phyloP scores from a whole-genome alignment of 2,113 vertebrate species.

The Ammodramus savannarum region DNA sequence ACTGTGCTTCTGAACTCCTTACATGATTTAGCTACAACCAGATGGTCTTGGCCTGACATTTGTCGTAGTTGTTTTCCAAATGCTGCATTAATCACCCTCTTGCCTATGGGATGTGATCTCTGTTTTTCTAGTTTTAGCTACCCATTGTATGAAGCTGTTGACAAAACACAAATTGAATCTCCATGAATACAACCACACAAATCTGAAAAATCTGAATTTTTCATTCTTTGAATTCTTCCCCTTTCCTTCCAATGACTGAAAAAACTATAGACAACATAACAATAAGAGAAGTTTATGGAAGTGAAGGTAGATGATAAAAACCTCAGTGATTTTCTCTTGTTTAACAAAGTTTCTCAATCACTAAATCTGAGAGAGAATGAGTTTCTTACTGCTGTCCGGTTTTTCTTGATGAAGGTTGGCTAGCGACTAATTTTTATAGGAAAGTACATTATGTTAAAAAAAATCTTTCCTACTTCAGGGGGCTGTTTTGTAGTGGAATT shows the following conservation, averaged over 20 bases:
- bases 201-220: not conserved
- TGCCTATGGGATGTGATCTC: not conserved
- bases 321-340: not conserved
- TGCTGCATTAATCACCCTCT: not conserved
- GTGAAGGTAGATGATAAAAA: not conserved
- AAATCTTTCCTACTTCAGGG: not conserved
- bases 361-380: not conserved
- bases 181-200: not conserved
- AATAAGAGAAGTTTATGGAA: not conserved
- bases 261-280: not conserved
- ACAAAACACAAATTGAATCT: not conserved
- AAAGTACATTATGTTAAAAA: not conserved
- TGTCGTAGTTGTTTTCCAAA: constrained; percentile 5
- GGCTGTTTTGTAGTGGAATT: not conserved
- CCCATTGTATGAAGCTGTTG: not conserved
- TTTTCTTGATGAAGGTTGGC: not conserved
- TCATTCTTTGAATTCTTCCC: not conserved
- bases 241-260: not conserved
- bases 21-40: not conserved
- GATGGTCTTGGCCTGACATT: not conserved
- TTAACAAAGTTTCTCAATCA: not conserved
- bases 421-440: not conserved
- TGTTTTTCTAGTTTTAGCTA: not conserved
- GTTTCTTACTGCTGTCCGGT: not conserved
- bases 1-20: not conserved